Evolutionary conservation across 2,797 vertebrate species (phyloP).

Genomic region (Muscicapa comitata): DNA sequence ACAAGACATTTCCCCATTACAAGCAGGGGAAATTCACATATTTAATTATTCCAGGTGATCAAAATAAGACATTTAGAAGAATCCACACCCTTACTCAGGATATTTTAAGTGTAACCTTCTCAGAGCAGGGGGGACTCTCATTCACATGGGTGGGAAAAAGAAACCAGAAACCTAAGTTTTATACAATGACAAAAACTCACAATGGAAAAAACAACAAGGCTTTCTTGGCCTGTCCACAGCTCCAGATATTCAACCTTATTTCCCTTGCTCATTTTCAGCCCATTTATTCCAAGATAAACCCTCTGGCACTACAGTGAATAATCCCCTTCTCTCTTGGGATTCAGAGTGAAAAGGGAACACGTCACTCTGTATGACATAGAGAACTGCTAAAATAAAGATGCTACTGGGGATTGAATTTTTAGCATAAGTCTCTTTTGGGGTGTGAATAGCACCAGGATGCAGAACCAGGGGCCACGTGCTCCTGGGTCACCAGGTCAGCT

Average conservation of each 20-base stretch:
- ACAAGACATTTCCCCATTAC: background rate
- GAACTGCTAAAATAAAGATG: slow-evolving; percentile 47
- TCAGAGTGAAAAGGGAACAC: slow-evolving; percentile 20
- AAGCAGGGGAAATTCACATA: background rate
- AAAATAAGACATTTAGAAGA: background rate
- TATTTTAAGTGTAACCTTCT: background rate
- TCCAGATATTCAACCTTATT: background rate
- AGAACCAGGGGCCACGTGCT: slow-evolving; percentile 9
- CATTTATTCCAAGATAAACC: slow-evolving; percentile 53
- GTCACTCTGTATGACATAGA: slow-evolving; percentile 22
- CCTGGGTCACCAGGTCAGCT: slow-evolving; percentile 36
- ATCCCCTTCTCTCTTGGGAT: slow-evolving; percentile 41
- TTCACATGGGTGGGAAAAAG: background rate
- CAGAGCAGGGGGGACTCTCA: background rate
- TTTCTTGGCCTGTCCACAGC: background rate
- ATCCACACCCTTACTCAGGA: background rate
- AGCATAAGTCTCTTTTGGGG: background rate
- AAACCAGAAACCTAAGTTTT: background rate
- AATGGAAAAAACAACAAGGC: background rate
- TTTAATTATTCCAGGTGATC: background rate
- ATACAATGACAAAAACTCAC: background rate
- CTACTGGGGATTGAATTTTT: background rate
- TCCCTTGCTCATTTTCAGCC: slow-evolving; percentile 57
- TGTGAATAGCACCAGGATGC: slow-evolving; percentile 40
- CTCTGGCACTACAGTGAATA: slow-evolving; percentile 32